phyloP scores from a whole-genome alignment of 2,113 vertebrate genomes.

The Bufo gargarizans region DNA sequence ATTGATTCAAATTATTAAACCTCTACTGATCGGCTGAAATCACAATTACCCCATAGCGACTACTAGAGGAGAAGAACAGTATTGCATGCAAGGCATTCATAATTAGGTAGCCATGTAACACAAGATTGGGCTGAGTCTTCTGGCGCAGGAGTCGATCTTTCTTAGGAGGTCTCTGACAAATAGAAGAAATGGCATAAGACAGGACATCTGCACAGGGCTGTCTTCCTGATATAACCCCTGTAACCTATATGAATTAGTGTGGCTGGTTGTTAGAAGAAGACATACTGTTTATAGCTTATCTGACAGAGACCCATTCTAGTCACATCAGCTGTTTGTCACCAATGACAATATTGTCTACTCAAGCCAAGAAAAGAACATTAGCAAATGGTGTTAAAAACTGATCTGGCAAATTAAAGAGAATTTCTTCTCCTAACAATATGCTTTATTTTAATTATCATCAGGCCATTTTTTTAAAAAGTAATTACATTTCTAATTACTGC shows the following conservation, averaged over 20 bases:
- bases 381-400: constrained; percentile 44
- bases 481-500: constrained; percentile 58
- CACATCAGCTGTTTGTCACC: constrained; percentile 28
- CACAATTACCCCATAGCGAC: too few species aligned
- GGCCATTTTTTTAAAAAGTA: constrained; percentile 53
- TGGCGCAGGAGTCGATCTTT: too few species aligned
- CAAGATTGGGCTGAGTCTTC: too few species aligned
- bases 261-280: not conserved
- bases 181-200: too few species aligned
- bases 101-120: too few species aligned
- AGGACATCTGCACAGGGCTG: too few species aligned
- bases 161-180: too few species aligned
- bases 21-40: too few species aligned
- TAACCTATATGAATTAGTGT: not conserved
- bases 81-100: too few species aligned
- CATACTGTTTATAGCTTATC: not conserved
- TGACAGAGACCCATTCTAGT: constrained; percentile 8
- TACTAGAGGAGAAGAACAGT: too few species aligned
- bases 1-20: too few species aligned
- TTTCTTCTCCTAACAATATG: constrained; percentile 51
- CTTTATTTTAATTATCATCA: constrained; percentile 55
- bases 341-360: constrained; percentile 10
- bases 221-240: too few species aligned
- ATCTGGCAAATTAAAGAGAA: constrained; percentile 48
- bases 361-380: constrained; percentile 44